Evolutionary conservation across 2,888 invertebrate genomes (phyloP).

Genomic region (Harpalus rufipes): DNA sequence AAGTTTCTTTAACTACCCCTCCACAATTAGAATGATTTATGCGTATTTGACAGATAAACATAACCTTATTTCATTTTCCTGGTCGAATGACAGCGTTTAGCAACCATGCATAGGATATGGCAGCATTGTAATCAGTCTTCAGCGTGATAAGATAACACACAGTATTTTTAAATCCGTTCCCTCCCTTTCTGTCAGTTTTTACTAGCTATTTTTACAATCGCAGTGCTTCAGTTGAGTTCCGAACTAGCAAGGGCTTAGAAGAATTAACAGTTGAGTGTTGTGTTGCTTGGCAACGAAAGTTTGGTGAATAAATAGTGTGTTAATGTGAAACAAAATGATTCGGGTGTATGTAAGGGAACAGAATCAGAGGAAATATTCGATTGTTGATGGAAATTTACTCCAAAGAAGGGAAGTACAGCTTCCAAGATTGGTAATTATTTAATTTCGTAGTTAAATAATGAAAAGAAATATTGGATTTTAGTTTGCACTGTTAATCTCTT

Average conservation of each 20-base stretch:
- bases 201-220: slow-evolving; percentile 60
- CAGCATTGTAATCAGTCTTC: slow-evolving; percentile 58
- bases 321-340: slow-evolving; percentile 56
- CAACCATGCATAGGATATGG: slow-evolving; percentile 38
- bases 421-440: slow-evolving; percentile 40
- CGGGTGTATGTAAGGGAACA: slow-evolving; percentile 53
- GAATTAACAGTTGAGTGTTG: background rate
- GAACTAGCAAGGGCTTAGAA: background rate
- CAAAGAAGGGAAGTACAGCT: slow-evolving; percentile 49
- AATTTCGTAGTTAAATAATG: too few relatives aligned
- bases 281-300: background rate
- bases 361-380: slow-evolving; percentile 57
- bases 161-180: slow-evolving; percentile 60
- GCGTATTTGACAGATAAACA: slow-evolving; percentile 31
- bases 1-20: background rate
- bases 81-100: slow-evolving; percentile 30
- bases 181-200: slow-evolving; percentile 54
- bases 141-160: slow-evolving; percentile 63
- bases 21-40: slow-evolving; percentile 45
- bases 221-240: slow-evolving; percentile 17
- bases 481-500: too few relatives aligned
- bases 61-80: slow-evolving; percentile 25
- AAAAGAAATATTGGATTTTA: too few relatives aligned
- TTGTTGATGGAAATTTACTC: slow-evolving; percentile 61
- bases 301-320: slow-evolving; percentile 17